Evolutionary conservation across 2,797 vertebrate species (phyloP), one percentile per base, ranked within the genome.

Genomic region (Megaceryle alcyon): DNA sequence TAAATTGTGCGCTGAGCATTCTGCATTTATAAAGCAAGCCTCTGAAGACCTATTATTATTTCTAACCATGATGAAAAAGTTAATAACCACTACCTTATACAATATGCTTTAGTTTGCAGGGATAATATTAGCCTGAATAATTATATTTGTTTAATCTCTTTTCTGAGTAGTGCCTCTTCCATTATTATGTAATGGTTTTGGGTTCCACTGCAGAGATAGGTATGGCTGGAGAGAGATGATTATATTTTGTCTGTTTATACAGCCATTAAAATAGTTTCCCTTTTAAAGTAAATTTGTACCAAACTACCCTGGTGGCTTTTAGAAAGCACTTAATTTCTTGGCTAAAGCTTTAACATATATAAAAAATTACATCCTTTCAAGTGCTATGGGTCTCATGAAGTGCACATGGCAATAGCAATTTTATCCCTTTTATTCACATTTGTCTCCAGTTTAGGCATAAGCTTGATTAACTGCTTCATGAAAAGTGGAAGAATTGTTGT

Each of bases 211-310:
- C 46, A 94, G 82, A 83, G n/a, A 70, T 2, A 76, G 66, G 46
- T 88, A 91, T 25, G 44, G 41, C 21, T 70, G 63, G 29, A 90
- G 43, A 86, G 18, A 82, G 49, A 68, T 25, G 4, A 75, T 56
- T 70, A 28, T 53, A 78, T 51, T 88, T 91, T 80, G 20, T 61
- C 44, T 90, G 70, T 88, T 88, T 72, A 90, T 4, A 90, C 54
- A 88, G 91, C 83, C 46, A 91, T 60, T 78, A 61, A 78, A 80
- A 83, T 46, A 75, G 28, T 56, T 91, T 93, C 76, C 41, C 53
- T 79, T 96, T 92, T 76, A 86, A 82, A 93, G 37, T 33, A 76
- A 71, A 65, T 41, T 41, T 66, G 28, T 57, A 79, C 59, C 44
- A 78, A 91, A 69, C n/a, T 48, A 59, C 10, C 16, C 13, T 17